phyloP scores from a whole-genome alignment of 2,888 invertebrate species.

The Holacanthella duospinosa region DNA sequence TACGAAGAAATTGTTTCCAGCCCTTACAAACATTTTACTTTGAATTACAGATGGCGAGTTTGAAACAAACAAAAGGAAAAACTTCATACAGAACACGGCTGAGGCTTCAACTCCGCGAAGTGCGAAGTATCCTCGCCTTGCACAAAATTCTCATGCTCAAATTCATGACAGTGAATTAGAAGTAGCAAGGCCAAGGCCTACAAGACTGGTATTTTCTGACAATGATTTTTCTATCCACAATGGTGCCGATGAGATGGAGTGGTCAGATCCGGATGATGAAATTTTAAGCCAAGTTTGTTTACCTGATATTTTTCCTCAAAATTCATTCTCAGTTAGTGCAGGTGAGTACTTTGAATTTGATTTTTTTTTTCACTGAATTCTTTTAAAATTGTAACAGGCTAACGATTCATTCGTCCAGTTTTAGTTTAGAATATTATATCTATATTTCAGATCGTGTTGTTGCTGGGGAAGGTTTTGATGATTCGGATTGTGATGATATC shows the following conservation, averaged over 20 bases:
- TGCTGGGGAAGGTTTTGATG: not conserved
- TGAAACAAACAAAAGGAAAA: not conserved
- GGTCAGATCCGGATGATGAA: not conserved
- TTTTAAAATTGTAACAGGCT: no score
- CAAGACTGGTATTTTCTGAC: not conserved
- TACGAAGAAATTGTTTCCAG: no score
- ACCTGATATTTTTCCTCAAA: not conserved
- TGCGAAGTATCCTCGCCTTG: no score
- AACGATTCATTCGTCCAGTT: no score
- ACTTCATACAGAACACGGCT: no score
- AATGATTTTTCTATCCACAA: not conserved
- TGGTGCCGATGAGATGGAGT: not conserved
- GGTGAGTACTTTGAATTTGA: no score
- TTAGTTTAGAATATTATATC: not conserved
- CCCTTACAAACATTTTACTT: no score
- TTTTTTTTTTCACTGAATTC: no score
- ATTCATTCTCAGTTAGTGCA: not conserved
- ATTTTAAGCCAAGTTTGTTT: not conserved
- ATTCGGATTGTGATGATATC: not conserved
- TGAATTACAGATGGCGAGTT: no score
- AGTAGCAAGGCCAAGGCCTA: not conserved
- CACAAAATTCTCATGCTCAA: no score
- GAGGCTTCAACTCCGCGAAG: no score
- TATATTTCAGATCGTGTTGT: not conserved
- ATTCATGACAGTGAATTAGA: not conserved